Conservation (phyloP, 2,113 vertebrate genomes). For the Muntiacus reevesi region DNA sequence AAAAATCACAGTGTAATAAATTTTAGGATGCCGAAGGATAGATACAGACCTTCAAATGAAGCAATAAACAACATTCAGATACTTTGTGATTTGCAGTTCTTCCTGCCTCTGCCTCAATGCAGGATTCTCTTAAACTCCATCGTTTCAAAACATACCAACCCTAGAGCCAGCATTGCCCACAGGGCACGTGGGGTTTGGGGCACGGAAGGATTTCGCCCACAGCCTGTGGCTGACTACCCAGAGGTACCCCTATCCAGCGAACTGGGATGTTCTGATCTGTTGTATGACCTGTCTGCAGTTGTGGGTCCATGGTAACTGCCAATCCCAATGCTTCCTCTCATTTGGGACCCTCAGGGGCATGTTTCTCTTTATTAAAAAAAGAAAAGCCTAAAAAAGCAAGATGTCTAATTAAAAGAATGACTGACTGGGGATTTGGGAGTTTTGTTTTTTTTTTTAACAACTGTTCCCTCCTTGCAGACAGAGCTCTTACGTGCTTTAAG, state of each 20-base stretch:
- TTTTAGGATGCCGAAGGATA: neutral
- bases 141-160: neutral
- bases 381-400: neutral
- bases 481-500: neutral
- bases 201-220: neutral
- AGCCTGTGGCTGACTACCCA: neutral
- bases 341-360: neutral
- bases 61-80: neutral
- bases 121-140: neutral
- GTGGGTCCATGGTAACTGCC: neutral
- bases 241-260: neutral
- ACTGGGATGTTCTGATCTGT: neutral
- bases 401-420: neutral
- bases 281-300: neutral
- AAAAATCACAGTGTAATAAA: neutral
- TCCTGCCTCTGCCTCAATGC: neutral
- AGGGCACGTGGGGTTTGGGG: neutral
- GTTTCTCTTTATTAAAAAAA: neutral
- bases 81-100: neutral
- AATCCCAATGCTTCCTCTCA: neutral
- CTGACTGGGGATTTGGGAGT: neutral
- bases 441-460: neutral
- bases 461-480: neutral
- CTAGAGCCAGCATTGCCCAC: neutral
- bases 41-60: neutral